Conservation (phyloP, 2,888 invertebrate genomes). For the Rhyacophila evoluta region DNA sequence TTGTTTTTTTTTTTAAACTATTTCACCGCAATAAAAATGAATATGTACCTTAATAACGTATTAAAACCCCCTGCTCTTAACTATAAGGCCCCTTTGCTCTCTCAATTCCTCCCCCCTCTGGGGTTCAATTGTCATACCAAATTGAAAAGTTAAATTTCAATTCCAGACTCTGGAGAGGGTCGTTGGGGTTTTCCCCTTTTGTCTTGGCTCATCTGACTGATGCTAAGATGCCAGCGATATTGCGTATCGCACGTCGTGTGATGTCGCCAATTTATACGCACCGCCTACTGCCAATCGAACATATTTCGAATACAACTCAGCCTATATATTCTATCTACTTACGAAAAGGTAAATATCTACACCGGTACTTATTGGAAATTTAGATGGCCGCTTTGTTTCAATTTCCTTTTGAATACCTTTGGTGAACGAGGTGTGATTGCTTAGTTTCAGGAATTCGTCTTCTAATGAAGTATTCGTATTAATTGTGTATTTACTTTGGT, state of each 20-base stretch:
- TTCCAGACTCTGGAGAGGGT: conserved; percentile 43
- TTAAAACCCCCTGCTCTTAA: conserved; percentile 8
- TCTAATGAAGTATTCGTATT: too few relatives aligned
- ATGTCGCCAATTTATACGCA: conserved; percentile 25
- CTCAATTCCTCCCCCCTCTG: conserved; percentile 31
- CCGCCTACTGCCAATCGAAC: conserved; percentile 15
- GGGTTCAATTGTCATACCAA: conserved; percentile 55
- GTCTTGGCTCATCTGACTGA: conserved; percentile 36
- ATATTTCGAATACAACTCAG: conserved; percentile 1
- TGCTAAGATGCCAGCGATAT: conserved; percentile 50
- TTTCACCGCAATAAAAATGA: too few relatives aligned
- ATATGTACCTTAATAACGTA: not conserved
- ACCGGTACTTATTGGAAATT: conserved; percentile 1
- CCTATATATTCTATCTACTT: conserved; percentile 4
- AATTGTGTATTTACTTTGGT: too few relatives aligned
- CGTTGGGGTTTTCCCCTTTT: conserved; percentile 31
- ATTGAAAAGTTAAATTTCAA: conserved; percentile 56
- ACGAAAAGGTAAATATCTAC: not conserved
- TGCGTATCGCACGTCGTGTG: conserved; percentile 39
- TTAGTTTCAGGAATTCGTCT: not conserved
- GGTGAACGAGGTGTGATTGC: not conserved
- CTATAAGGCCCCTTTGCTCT: not conserved
- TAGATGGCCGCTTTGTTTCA: conserved; percentile 18
- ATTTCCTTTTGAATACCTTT: conserved; percentile 4
- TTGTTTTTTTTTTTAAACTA: too few relatives aligned